These are phyloP conservation scores for Hydractinia echinata DNA, from an alignment of 30 jellyfish, hydroid and myxozoan genomes.

Conservation along the genomic window DNA sequence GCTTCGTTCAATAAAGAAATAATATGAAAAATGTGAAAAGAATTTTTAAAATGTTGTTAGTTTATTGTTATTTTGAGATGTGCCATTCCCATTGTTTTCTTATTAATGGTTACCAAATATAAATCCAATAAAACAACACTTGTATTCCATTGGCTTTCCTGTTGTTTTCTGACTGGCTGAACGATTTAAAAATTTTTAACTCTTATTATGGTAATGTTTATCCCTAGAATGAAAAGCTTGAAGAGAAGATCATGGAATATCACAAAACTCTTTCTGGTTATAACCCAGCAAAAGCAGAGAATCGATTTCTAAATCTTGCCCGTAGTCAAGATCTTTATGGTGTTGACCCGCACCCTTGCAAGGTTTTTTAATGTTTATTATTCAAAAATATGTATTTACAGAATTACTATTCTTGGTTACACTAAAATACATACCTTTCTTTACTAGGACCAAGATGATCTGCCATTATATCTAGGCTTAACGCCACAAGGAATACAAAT, in stretches of 20 bases:
- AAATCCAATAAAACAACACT: too few species aligned
- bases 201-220: not conserved
- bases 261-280: slow-evolving; percentile 65
- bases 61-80: too few species aligned
- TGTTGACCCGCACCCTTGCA: slow-evolving; percentile 96
- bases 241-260: slow-evolving; percentile 78
- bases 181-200: too few species aligned
- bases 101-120: too few species aligned
- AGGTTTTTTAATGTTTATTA: slow-evolving; percentile 36
- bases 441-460: slow-evolving; percentile 86
- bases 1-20: too few species aligned
- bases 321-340: slow-evolving; percentile 86
- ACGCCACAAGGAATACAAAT: slow-evolving; percentile 97
- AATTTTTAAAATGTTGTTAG: too few species aligned
- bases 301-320: slow-evolving; percentile 58
- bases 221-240: slow-evolving; percentile 83
- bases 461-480: slow-evolving; percentile 85
- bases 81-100: too few species aligned
- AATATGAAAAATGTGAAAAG: too few species aligned
- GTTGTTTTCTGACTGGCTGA: too few species aligned
- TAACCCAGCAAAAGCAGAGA: slow-evolving; percentile 70
- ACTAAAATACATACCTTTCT: not conserved
- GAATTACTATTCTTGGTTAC: not conserved
- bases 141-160: too few species aligned
- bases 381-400: too few species aligned